phyloP scores from a whole-genome alignment of 92 coral and sea anemone species.

The Pocillopora meandrina region DNA sequence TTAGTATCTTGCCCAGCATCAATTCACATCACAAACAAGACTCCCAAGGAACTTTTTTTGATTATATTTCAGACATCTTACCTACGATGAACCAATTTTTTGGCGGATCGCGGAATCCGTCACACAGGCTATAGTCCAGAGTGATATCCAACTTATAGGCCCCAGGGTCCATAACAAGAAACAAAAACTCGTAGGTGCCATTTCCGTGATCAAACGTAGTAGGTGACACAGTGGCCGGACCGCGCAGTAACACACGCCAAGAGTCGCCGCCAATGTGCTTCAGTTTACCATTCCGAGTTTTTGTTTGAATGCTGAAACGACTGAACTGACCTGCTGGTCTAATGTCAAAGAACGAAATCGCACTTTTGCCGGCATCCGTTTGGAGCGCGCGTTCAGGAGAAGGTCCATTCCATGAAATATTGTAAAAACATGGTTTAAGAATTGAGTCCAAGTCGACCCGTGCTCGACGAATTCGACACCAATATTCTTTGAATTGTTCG shows the following conservation, averaged over 20 bases:
- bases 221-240: slow-evolving; percentile 81
- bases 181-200: slow-evolving; percentile 88
- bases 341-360: slow-evolving; percentile 58
- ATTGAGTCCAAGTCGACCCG: slow-evolving; percentile 61
- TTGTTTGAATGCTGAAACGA: slow-evolving; percentile 83
- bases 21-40: too few species aligned
- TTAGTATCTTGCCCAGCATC: too few species aligned
- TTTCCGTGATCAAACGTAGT: slow-evolving; percentile 81
- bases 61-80: slow-evolving; percentile 26
- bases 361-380: slow-evolving; percentile 84
- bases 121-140: slow-evolving; percentile 88
- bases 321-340: slow-evolving; percentile 96
- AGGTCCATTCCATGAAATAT: slow-evolving; percentile 65
- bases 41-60: not conserved
- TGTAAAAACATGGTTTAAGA: slow-evolving; percentile 56
- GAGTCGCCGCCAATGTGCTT: slow-evolving; percentile 93
- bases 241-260: slow-evolving; percentile 85
- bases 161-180: slow-evolving; percentile 88
- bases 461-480: slow-evolving; percentile 88
- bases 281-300: slow-evolving; percentile 61
- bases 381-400: slow-evolving; percentile 20
- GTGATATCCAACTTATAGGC: slow-evolving; percentile 79
- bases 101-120: slow-evolving; percentile 94
- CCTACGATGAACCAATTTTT: slow-evolving; percentile 84
- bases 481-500: slow-evolving; percentile 66